Conservation (phyloP, 30 jellyfish, hydroid and myxozoan species). For the Cassiopea andromeda region DNA sequence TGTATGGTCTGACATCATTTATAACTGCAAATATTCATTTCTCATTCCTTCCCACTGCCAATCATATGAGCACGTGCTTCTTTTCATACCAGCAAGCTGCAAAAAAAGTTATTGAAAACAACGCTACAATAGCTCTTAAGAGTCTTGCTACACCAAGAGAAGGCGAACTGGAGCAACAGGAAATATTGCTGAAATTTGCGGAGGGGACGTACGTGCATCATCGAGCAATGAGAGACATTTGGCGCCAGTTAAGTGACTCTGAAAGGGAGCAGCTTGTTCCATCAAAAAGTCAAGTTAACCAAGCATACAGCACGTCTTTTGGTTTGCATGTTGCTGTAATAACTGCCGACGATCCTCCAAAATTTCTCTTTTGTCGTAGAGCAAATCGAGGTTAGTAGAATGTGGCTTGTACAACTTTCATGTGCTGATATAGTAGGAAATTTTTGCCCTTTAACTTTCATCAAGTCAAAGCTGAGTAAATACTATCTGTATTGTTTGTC, state of each 20-base stretch:
- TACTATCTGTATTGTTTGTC: no score
- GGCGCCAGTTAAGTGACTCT: conserved; percentile 74
- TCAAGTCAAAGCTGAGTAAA: no score
- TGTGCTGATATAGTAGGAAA: no score
- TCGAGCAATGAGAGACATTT: conserved; percentile 83
- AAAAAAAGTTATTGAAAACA: conserved; percentile 67
- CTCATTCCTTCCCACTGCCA: no score
- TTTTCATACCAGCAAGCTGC: conserved; percentile 65
- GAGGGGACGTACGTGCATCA: conserved; percentile 92
- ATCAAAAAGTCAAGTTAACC: conserved; percentile 66
- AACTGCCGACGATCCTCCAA: conserved; percentile 81
- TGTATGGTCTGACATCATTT: no score
- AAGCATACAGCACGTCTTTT: conserved; percentile 83
- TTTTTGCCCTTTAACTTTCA: no score
- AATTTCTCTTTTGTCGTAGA: conserved; percentile 80
- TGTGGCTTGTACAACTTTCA: neutral
- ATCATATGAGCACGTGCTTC: neutral
- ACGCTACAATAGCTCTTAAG: conserved; percentile 74
- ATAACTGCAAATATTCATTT: no score
- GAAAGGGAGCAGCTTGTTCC: conserved; percentile 71
- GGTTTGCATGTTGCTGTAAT: conserved; percentile 90
- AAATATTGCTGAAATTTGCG: conserved; percentile 52
- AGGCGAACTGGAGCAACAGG: conserved; percentile 80
- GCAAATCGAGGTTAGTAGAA: conserved; percentile 69
- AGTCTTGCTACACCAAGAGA: conserved; percentile 75